phyloP scores from a whole-genome alignment of 2,888 invertebrate genomes.

The Nephrocerus scutellatus region DNA sequence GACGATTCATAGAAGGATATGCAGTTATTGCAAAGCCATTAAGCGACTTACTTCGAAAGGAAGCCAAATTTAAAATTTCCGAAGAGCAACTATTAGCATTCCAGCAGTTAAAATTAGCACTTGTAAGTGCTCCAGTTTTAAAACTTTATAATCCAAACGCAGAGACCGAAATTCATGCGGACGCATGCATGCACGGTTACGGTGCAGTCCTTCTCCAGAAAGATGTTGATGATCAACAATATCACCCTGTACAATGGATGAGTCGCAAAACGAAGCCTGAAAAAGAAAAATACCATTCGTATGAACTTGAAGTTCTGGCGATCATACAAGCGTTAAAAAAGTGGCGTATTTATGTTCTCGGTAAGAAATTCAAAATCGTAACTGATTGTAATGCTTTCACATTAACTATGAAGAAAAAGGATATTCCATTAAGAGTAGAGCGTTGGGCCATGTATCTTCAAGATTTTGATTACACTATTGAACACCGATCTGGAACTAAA shows the following conservation, averaged over 20 bases:
- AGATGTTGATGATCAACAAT: slow-evolving; percentile 10
- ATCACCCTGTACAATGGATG: slow-evolving; percentile 18
- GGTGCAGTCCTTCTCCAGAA: slow-evolving; percentile 19
- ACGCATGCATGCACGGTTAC: slow-evolving; percentile 20
- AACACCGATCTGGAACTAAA: slow-evolving; percentile 18
- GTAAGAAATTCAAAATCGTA: slow-evolving; percentile 1
- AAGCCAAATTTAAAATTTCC: slow-evolving; percentile 13
- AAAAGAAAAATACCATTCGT: slow-evolving; percentile 16
- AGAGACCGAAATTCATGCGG: slow-evolving; percentile 21
- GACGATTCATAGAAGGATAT: slow-evolving; percentile 14
- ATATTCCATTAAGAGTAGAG: slow-evolving; percentile 15
- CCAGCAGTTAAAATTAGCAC: slow-evolving; percentile 11
- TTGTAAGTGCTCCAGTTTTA: slow-evolving; percentile 14
- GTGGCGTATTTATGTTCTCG: slow-evolving; percentile 23
- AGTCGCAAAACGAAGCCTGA: slow-evolving; percentile 18
- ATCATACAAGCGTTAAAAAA: slow-evolving; percentile 22
- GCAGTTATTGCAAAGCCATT: slow-evolving; percentile 34
- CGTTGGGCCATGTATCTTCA: slow-evolving; percentile 20
- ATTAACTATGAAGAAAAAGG: slow-evolving; percentile 11
- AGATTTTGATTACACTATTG: slow-evolving; percentile 20
- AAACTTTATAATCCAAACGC: slow-evolving; percentile 17
- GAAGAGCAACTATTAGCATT: slow-evolving; percentile 11
- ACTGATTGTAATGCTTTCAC: slow-evolving; percentile 14
- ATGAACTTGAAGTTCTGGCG: slow-evolving; percentile 23
- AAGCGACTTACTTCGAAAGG: slow-evolving; percentile 25